Evolutionary conservation across 2,113 vertebrate genomes (phyloP), one percentile per base, ranked within the genome.

Genomic region (Delphinus delphis): DNA sequence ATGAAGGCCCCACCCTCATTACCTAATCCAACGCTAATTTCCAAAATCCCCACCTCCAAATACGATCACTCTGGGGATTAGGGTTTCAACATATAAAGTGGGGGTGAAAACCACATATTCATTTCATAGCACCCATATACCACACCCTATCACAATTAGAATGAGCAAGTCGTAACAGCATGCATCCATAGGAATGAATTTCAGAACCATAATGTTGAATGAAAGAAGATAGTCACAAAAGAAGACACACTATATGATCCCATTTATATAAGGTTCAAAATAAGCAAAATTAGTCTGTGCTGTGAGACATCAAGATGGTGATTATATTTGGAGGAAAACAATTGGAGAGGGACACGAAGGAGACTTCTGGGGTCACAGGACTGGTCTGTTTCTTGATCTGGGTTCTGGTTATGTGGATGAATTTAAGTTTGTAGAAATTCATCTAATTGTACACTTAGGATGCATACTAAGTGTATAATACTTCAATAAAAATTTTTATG

Each of bases 351-450:
- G 21, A 21, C 15, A 4, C 2, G 12, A 36, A 26, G 3, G 25
- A 47, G 9, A 44, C 13, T 63, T 83, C 31, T 21, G 55, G 58
- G 17, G 11, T 50, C 14, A 3, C 1, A n/a, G 15, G 4, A 23
- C 15, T 63, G 3, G 28, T 81, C 31, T 76, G 6, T 80, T 25
- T 55, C n/a, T 90, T 84, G 21, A 63, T 50, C 5, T 31, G 36
- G 36, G 33, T 36, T 84, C 26, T 60, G n/a, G 3, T 62, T 68
- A 68, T 23, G 15, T 8, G 20, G 58, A 31, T 88, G 62, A 85
- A 58, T 88, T 76, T 28, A 33, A 92, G 7, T 41, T 87, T 86
- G 58, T 60, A 58, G 71, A 76, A 81, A 71, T 91, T 60, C n/a
- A 68, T 50, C 63, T 70, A 20, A 26, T 20, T 25, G 15, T 67